Base-by-base conservation (phyloP, 2,113 vertebrate genomes). In the Nyctereutes procyonoides region DNA sequence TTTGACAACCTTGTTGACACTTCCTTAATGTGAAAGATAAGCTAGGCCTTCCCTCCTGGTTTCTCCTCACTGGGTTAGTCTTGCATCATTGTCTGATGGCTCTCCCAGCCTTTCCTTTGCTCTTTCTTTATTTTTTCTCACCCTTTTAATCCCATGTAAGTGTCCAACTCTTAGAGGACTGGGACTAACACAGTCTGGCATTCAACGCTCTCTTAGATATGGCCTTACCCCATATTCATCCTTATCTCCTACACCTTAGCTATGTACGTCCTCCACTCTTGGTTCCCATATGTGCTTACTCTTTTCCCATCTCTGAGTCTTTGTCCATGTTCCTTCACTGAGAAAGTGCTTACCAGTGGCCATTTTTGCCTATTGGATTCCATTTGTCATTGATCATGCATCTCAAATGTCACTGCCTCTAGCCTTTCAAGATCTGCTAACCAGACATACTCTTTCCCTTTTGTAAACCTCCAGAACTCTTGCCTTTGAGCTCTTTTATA, bases 401-500 rank as follows among this genome's bases (percentile, higher is more conserved):
- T 77, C 58, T 91, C 89, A 79, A 30, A 62, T 92, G 53, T 65
- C 77, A 74, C 8, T 81, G 77, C 90, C 58, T 62, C 53, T 88
- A 84, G 63, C 16, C 35, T 96, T 90, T 93, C 62, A 80, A 38
- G 38, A 62, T 53, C 63, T 69, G 51, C 14, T 43, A 51, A 15
- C 28, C 35, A 71, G 19, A 32, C 56, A 53, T 20, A 65, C 28
- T 53, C 38, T 69, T 89, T 62, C n/a, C 48, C 20, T 62, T 74
- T 35, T 88, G 48, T 93, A 88, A 86, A 71, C 12, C 30, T 86
- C 90, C 22, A 83, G 74, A 43, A 62, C 26, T 35, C 38, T 85
- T 51, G 71, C 13, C 82, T 96, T 79, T 51, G 32, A 93, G 26
- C 8, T 67, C 55, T 86, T 90, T 96, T 85, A 55, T 51, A 80